Evolutionary conservation across 2,888 invertebrate genomes (phyloP).

Genomic region (Sarcophaga rosellei): DNA sequence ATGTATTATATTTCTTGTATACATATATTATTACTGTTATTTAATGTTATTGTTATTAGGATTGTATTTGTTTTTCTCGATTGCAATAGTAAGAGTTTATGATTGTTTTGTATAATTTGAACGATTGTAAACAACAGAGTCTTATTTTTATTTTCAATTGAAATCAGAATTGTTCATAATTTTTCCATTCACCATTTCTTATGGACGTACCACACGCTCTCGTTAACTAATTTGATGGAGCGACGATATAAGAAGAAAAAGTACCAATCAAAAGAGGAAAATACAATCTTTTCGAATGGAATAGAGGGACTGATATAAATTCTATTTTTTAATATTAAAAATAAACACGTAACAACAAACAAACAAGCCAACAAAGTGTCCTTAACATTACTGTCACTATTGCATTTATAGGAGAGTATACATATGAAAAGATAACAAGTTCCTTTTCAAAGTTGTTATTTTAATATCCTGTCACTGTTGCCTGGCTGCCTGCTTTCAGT

Average conservation of each 20-base stretch:
- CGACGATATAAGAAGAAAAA: conserved; percentile 28
- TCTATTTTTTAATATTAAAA: conserved; percentile 26
- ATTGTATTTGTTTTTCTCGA: conserved; percentile 20
- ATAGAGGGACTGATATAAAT: conserved; percentile 20
- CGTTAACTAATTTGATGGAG: background rate
- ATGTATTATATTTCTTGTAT: too few relatives aligned
- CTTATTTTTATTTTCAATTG: conserved; percentile 26
- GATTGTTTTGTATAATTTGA: conserved; percentile 31
- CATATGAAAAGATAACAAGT: conserved; percentile 50
- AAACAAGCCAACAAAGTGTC: too few relatives aligned
- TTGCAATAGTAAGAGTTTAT: background rate
- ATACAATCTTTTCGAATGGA: background rate
- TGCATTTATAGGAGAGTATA: background rate
- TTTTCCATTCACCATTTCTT: conserved; percentile 10
- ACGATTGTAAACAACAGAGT: conserved; percentile 25
- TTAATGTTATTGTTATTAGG: conserved; percentile 27
- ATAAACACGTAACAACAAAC: conserved; percentile 25
- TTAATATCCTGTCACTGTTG: conserved; percentile 53
- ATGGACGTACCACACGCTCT: conserved; percentile 1
- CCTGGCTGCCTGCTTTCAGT: conserved; percentile 16
- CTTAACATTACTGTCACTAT: background rate
- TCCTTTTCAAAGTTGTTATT: conserved; percentile 48
- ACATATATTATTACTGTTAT: conserved; percentile 11
- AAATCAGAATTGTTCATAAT: conserved; percentile 39
- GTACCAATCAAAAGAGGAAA: background rate